These are phyloP conservation scores for Amblyjoppa proteus DNA, from an alignment of 2,888 invertebrate species.

Conservation along the genomic window DNA sequence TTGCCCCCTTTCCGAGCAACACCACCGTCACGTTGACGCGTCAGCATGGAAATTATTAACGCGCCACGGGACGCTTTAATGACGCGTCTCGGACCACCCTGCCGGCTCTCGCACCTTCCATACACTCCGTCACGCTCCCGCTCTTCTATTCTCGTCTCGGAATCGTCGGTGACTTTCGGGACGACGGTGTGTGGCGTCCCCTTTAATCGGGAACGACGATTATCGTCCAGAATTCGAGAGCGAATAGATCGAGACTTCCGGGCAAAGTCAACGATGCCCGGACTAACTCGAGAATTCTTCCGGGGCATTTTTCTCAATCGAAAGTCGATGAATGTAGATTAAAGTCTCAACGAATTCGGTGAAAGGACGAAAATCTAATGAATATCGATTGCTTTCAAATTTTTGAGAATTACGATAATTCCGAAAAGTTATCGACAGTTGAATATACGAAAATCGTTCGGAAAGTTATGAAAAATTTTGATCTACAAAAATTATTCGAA, in stretches of 20 bases:
- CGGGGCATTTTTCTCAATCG: too few relatives aligned
- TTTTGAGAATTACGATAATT: too few relatives aligned
- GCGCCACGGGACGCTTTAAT: slow-evolving; percentile 78
- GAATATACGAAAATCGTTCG: too few relatives aligned
- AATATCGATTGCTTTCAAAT: too few relatives aligned
- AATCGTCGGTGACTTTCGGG: slow-evolving; percentile 36
- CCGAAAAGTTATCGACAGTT: too few relatives aligned
- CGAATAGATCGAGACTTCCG: not conserved
- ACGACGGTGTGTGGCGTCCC: slow-evolving; percentile 49
- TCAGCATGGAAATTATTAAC: slow-evolving; percentile 78
- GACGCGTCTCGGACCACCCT: slow-evolving; percentile 67
- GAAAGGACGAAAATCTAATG: too few relatives aligned
- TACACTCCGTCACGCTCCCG: slow-evolving; percentile 16
- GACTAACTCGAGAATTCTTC: too few relatives aligned
- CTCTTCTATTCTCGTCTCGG: slow-evolving; percentile 34
- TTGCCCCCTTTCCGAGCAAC: slow-evolving; percentile 28
- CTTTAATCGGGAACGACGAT: slow-evolving; percentile 60
- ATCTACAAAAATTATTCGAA: too few relatives aligned
- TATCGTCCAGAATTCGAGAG: not conserved
- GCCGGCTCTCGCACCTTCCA: slow-evolving; percentile 29
- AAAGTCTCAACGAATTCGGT: too few relatives aligned
- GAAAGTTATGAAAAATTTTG: too few relatives aligned
- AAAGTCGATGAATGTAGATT: too few relatives aligned
- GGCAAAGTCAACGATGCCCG: not conserved
- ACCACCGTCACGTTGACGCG: slow-evolving; percentile 59